Base-by-base conservation (phyloP, 2,113 vertebrate genomes). In the Dipodomys stephensi region DNA sequence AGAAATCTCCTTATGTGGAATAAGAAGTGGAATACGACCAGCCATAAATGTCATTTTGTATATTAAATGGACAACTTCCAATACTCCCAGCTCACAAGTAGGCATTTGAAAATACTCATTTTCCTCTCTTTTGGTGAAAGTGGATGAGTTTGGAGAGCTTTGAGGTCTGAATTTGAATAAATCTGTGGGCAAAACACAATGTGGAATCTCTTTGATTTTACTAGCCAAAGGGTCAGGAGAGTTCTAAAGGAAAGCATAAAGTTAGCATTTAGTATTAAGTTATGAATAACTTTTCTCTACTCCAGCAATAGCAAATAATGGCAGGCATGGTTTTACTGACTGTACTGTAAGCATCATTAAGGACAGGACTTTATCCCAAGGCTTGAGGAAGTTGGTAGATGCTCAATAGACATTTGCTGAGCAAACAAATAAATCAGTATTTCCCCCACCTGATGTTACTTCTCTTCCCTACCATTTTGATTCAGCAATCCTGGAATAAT, bases 81-180 rank as follows among this genome's bases (percentile, higher is more conserved):
- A 28, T 13, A 60, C 8, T 6, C 32, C 15, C 6, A 62, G 30
- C 53, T 15, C 6, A 30, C 25, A 65, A 16, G 4, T 35, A 81
- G 35, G 7, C 77, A 7, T 74, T 72, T 88, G 69, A 86, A 71
- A 80, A 71, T 88, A 30, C 46, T 82, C 13, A 81, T 79, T 90
- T 85, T 88, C 30, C 25, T 64, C 32, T 95, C 46, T 15, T 0
- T 12, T 1, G 25, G 67, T 65, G 77, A 87, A 35, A 72, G 23
- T 11, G 12, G 27, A 25, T 81, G n/a, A 28, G 20, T 44, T 87
- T 67, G 23, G 60, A 60, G 23, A 76, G 78, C 62, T 87, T 91
- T 87, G 77, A 35, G 39, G 65, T 44, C 23, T 93, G 79, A 78
- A 81, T 78, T 68, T 86, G 39, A 90, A 72, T 83, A 30, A 92